Conservation (phyloP, 2,797 vertebrate species). For the Prionace glauca region DNA sequence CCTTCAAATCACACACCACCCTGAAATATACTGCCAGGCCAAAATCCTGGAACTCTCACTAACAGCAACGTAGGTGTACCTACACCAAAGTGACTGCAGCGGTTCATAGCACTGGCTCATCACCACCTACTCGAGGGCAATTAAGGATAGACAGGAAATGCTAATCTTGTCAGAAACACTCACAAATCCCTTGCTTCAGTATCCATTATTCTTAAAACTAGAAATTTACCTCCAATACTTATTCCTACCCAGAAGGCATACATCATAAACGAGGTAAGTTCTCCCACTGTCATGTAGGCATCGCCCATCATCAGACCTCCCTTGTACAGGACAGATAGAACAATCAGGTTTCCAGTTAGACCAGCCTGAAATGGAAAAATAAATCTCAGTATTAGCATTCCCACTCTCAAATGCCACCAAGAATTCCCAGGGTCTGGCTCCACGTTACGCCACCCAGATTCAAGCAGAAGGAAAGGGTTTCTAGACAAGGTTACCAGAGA, state of each 20-base stretch:
- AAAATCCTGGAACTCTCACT: neutral
- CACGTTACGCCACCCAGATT: neutral
- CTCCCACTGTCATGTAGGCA: conserved; percentile 88
- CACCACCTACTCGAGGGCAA: neutral
- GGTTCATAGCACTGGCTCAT: neutral
- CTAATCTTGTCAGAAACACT: neutral
- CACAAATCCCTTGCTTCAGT: neutral
- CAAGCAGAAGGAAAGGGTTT: neutral
- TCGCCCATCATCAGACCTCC: conserved; percentile 84
- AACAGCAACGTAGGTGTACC: neutral
- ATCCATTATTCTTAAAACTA: neutral
- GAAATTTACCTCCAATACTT: conserved; percentile 81
- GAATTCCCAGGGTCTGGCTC: too few species aligned
- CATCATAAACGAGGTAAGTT: conserved; percentile 94
- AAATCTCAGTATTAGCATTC: neutral
- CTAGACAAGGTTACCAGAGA: neutral
- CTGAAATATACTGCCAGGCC: too few species aligned
- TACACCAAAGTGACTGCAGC: neutral
- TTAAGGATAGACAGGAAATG: neutral
- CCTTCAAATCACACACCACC: too few species aligned
- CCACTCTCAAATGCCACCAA: neutral
- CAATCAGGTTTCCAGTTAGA: conserved; percentile 87
- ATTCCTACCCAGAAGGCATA: conserved; percentile 97
- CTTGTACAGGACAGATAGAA: conserved; percentile 90
- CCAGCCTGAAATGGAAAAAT: conserved; percentile 65